These are phyloP conservation scores for Anoplius nigerrimus DNA, from an alignment of 2,888 invertebrate genomes.

Conservation along the genomic window DNA sequence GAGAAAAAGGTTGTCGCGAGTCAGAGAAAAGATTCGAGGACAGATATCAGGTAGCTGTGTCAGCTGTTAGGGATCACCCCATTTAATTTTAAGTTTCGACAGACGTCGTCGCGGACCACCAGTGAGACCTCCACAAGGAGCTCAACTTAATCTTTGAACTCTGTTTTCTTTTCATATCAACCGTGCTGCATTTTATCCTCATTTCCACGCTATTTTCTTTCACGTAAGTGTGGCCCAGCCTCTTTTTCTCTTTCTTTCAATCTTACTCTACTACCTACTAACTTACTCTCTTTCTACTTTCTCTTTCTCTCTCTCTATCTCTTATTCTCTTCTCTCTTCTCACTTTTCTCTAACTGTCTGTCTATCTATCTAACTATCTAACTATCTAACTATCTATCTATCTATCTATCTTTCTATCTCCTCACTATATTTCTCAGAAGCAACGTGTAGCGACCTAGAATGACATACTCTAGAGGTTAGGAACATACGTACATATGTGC, in stretches of 20 bases:
- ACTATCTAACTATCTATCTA: constrained; percentile 30
- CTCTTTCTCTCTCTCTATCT: constrained; percentile 35
- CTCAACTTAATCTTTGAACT: constrained; percentile 68
- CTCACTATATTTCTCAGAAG: constrained; percentile 43
- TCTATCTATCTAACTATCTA: constrained; percentile 29
- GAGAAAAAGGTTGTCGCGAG: too few species aligned
- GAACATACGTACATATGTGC: constrained; percentile 25
- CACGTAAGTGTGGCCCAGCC: constrained; percentile 72
- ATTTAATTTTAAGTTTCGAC: constrained; percentile 10
- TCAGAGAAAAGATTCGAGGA: too few species aligned
- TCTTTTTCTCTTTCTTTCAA: constrained; percentile 56
- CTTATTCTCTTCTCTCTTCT: constrained; percentile 29
- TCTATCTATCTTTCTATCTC: constrained; percentile 37
- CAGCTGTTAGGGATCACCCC: not conserved
- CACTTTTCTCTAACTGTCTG: constrained; percentile 34
- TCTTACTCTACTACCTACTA: constrained; percentile 19
- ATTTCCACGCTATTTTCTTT: constrained; percentile 74
- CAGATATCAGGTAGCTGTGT: not conserved
- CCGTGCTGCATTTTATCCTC: constrained; percentile 73
- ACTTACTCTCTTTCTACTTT: constrained; percentile 35
- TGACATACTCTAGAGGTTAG: constrained; percentile 44
- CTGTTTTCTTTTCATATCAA: constrained; percentile 70
- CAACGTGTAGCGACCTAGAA: constrained; percentile 44
- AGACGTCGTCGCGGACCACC: constrained; percentile 4
- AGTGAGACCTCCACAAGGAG: constrained; percentile 24